Evolutionary conservation across 2,888 invertebrate genomes (phyloP).

Genomic region (Corbicula japonica): DNA sequence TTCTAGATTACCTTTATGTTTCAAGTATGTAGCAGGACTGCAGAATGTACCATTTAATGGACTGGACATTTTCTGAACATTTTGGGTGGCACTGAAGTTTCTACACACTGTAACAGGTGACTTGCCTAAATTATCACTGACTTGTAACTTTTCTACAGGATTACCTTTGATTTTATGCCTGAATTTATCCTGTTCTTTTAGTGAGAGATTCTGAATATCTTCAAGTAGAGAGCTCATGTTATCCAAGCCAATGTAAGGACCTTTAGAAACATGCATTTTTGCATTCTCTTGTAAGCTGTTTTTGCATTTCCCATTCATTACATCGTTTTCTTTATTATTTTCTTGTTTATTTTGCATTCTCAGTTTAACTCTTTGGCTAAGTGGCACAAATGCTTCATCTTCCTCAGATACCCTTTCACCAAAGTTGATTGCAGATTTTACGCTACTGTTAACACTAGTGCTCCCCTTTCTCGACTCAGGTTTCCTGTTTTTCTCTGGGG

Average conservation of each 20-base stretch:
- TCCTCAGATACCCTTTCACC: too few relatives aligned
- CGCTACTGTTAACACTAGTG: background rate
- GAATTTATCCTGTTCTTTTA: slow-evolving; percentile 6
- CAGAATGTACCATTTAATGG: slow-evolving; percentile 37
- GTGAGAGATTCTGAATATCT: slow-evolving; percentile 16
- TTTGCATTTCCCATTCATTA: slow-evolving; percentile 13
- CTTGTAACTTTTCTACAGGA: background rate
- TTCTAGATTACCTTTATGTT: slow-evolving; percentile 23
- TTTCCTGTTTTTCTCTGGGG: background rate
- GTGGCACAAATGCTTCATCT: slow-evolving; percentile 43
- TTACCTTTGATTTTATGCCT: slow-evolving; percentile 3
- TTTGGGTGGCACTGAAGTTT: background rate
- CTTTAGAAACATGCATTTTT: slow-evolving; percentile 1
- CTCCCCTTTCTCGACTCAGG: background rate
- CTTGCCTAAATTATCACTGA: background rate
- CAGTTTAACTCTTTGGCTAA: slow-evolving; percentile 62
- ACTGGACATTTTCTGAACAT: slow-evolving; percentile 58
- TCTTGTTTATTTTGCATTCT: slow-evolving; percentile 41
- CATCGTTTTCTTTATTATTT: slow-evolving; percentile 10
- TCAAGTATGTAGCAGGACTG: slow-evolving; percentile 54
- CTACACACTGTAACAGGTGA: background rate
- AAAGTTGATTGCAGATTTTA: slow-evolving; percentile 7
- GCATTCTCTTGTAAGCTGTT: too few relatives aligned
- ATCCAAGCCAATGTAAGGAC: slow-evolving; percentile 7
- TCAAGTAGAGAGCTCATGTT: slow-evolving; percentile 21